phyloP scores from a whole-genome alignment of 2,797 vertebrate species.

The Heteromormyrus szaboi region DNA sequence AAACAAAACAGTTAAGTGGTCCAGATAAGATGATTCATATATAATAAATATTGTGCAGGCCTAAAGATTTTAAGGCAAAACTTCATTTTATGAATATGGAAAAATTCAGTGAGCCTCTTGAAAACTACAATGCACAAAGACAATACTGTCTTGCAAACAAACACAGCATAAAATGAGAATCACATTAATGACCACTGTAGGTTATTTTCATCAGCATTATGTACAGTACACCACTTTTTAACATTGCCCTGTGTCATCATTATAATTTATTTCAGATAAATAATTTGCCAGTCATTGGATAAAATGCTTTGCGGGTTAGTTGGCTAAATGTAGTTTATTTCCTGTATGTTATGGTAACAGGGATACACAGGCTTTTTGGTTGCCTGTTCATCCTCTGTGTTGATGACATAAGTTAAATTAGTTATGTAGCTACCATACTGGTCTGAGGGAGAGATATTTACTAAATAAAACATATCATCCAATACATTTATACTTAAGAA shows the following conservation, averaged over 20 bases:
- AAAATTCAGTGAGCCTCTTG: neutral
- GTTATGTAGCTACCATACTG: neutral
- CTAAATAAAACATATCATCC: neutral
- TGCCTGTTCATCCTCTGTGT: neutral
- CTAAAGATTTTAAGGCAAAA: neutral
- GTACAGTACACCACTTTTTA: neutral
- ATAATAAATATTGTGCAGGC: neutral
- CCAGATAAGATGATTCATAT: neutral
- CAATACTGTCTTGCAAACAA: neutral
- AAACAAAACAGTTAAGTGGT: neutral
- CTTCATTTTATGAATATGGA: neutral
- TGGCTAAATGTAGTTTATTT: neutral
- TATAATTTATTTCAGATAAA: neutral
- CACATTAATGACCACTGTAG: neutral
- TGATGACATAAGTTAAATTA: neutral
- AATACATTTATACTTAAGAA: neutral
- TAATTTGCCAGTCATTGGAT: neutral
- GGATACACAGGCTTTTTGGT: neutral
- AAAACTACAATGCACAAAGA: neutral
- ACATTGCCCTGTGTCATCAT: neutral
- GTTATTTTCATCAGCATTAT: neutral
- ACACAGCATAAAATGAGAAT: neutral
- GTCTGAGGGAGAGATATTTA: neutral
- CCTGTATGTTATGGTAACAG: neutral
- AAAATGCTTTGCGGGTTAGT: neutral